phyloP scores from a whole-genome alignment of 1,140 invertebrate species.

The Plutomurus gul region DNA sequence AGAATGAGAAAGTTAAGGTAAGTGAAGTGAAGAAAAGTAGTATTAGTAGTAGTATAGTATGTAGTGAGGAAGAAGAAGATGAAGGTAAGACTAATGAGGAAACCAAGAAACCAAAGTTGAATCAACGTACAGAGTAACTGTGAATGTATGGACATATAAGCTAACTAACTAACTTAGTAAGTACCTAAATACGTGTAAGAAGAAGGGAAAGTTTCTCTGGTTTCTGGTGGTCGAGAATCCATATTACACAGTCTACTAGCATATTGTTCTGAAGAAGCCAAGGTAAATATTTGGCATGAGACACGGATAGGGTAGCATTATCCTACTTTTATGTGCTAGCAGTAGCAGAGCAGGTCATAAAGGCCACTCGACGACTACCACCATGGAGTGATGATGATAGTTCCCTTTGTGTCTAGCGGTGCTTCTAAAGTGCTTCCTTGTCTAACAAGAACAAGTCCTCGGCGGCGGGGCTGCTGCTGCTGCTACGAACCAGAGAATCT shows the following conservation, averaged over 20 bases:
- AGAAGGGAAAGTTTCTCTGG: background rate
- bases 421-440: slow-evolving; percentile 74
- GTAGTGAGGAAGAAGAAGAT: background rate
- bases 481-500: background rate
- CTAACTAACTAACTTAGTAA: no score
- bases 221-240: background rate
- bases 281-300: no score
- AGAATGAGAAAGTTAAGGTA: slow-evolving; percentile 11
- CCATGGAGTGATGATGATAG: slow-evolving; percentile 82
- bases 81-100: no score
- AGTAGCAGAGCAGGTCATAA: no score
- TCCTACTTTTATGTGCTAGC: no score
- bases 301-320: no score
- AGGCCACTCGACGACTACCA: no score
- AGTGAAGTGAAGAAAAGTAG: background rate
- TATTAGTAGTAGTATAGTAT: no score
- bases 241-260: no score
- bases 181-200: no score
- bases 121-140: background rate
- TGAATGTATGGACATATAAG: background rate
- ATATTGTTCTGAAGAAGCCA: no score
- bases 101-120: background rate
- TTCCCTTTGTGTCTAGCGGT: slow-evolving; percentile 73
- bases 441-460: slow-evolving; percentile 63
- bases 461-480: background rate